Evolutionary conservation across 2,797 vertebrate species (phyloP).

Genomic region (Allobates femoralis): DNA sequence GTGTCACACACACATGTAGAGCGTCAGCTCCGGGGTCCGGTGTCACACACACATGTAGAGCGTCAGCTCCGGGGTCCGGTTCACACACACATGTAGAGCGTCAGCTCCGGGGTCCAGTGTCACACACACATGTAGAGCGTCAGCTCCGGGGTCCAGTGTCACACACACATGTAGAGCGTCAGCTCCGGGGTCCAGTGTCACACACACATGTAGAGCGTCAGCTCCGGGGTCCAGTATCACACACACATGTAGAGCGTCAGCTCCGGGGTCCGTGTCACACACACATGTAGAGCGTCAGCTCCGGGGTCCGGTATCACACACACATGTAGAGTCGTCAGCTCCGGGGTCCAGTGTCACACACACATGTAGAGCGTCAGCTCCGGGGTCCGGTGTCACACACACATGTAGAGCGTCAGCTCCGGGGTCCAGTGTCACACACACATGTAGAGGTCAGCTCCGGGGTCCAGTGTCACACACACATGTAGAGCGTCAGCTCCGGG

Average conservation of each 20-base stretch:
- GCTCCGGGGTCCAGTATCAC: too few relatives aligned
- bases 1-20: not conserved
- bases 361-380: not conserved
- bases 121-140: too few relatives aligned
- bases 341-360: not conserved
- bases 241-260: not conserved
- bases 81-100: too few relatives aligned
- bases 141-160: too few relatives aligned
- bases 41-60: too few relatives aligned
- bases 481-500: constrained; percentile 1
- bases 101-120: not conserved
- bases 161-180: not conserved
- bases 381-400: not conserved
- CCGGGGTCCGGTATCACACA: too few relatives aligned
- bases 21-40: not conserved
- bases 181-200: not conserved
- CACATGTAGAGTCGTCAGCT: not conserved
- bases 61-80: not conserved
- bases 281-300: too few relatives aligned
- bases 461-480: not conserved
- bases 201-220: too few relatives aligned
- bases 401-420: not conserved
- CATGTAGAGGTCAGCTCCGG: not conserved
- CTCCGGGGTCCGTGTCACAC: not conserved
- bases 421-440: not conserved